A percentile compares a stretch with the other conserved stretches of the same genome.
Evolutionary conservation across 1,140 invertebrate genomes (phyloP).

Genomic region (Trichoplusia ni): DNA sequence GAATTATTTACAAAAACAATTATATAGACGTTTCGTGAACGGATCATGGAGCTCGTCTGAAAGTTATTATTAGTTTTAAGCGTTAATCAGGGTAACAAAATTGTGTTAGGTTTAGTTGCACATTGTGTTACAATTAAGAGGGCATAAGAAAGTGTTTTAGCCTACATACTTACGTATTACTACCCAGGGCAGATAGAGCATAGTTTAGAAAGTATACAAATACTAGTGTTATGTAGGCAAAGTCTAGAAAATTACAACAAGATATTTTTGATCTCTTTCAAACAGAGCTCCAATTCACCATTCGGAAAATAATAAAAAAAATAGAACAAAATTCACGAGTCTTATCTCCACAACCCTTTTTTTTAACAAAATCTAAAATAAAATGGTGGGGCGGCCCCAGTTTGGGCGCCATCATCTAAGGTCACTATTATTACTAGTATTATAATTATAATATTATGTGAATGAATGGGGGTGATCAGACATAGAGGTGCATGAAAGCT

Average conservation of each 20-base stretch:
- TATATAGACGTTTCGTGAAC: conserved; percentile 38
- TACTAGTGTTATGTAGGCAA: background rate
- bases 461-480: conserved; percentile 43
- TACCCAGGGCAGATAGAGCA: no score
- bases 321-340: conserved; percentile 44
- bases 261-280: background rate
- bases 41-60: conserved; percentile 39
- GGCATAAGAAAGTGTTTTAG: no score
- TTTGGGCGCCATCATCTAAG: conserved; percentile 41
- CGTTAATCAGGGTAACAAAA: background rate
- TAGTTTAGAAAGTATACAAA: no score
- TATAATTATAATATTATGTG: conserved; percentile 39
- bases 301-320: background rate
- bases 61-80: conserved; percentile 5
- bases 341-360: conserved; percentile 77
- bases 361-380: conserved; percentile 35
- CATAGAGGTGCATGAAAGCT: conserved; percentile 52
- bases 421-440: conserved; percentile 10
- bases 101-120: background rate
- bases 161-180: no score
- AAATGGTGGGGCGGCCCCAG: conserved; percentile 27
- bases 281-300: conserved; percentile 5
- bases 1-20: conserved; percentile 61
- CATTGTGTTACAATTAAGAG: background rate
- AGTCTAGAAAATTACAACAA: background rate